phyloP scores from a whole-genome alignment of 2,797 vertebrate genomes.

The Steatocranus sp. region DNA sequence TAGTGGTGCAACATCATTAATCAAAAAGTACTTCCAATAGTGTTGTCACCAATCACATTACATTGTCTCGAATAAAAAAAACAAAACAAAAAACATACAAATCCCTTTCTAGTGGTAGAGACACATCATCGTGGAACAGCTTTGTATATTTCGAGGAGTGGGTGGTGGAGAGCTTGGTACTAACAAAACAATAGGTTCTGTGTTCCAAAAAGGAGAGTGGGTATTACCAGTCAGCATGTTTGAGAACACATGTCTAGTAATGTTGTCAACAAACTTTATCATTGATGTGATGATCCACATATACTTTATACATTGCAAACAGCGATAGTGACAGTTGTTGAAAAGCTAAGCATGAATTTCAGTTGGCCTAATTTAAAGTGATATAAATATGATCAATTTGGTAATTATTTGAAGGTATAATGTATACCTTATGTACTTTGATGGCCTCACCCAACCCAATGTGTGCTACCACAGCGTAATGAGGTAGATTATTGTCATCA shows the following conservation, averaged over 20 bases:
- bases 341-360: background rate
- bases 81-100: background rate
- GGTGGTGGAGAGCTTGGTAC: slow-evolving; percentile 36
- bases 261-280: background rate
- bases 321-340: background rate
- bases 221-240: slow-evolving; percentile 31
- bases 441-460: background rate
- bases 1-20: background rate
- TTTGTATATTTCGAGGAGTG: slow-evolving; percentile 41
- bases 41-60: background rate
- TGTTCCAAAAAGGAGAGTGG: slow-evolving; percentile 30
- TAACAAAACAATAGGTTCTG: slow-evolving; percentile 43
- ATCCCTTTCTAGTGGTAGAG: slow-evolving; percentile 7
- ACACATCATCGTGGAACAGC: slow-evolving; percentile 9
- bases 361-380: background rate
- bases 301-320: background rate
- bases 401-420: background rate
- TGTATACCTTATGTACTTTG: background rate
- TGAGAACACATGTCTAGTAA: background rate
- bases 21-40: background rate
- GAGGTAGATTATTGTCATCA: background rate
- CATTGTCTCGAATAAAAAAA: background rate
- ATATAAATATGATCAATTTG: background rate
- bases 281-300: background rate
- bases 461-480: background rate